Conservation (phyloP, 2,113 vertebrate species). For the Gymnocephalus cernua region DNA sequence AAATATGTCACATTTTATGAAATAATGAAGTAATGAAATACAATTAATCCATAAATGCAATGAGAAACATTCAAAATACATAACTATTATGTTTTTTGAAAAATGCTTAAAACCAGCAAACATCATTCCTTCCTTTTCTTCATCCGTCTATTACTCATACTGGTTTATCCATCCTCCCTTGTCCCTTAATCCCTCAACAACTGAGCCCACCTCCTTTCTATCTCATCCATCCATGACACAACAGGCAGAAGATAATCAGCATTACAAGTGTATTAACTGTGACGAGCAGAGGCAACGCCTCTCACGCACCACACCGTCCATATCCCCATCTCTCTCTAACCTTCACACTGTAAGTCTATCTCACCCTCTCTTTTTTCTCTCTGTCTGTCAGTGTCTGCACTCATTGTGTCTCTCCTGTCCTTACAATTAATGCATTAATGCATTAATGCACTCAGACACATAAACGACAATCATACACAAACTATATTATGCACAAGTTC, state of each 20-base stretch:
- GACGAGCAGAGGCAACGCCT: constrained; percentile 38
- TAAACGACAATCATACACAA: not conserved
- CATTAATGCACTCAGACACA: constrained; percentile 5
- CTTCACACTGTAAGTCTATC: constrained; percentile 8
- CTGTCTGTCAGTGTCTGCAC: constrained; percentile 5
- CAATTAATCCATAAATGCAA: not conserved
- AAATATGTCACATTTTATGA: not conserved
- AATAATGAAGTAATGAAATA: constrained; percentile 16
- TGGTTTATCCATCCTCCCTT: constrained; percentile 28
- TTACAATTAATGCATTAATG: not conserved
- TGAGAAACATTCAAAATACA: not conserved
- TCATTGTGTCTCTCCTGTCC: not conserved
- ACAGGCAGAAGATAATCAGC: constrained; percentile 58
- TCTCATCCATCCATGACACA: constrained; percentile 54
- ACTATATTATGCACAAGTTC: not conserved
- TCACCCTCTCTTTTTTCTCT: not conserved
- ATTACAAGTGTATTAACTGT: constrained; percentile 64
- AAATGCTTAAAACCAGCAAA: not conserved
- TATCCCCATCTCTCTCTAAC: not conserved
- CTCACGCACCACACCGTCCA: not conserved
- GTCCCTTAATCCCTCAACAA: constrained; percentile 35
- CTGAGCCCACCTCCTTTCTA: constrained; percentile 37
- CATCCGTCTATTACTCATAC: not conserved
- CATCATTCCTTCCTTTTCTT: not conserved
- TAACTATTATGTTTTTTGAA: not conserved